These are phyloP conservation scores for Synergus laeviventris DNA, from an alignment of 2,888 invertebrate species.

Conservation along the genomic window DNA sequence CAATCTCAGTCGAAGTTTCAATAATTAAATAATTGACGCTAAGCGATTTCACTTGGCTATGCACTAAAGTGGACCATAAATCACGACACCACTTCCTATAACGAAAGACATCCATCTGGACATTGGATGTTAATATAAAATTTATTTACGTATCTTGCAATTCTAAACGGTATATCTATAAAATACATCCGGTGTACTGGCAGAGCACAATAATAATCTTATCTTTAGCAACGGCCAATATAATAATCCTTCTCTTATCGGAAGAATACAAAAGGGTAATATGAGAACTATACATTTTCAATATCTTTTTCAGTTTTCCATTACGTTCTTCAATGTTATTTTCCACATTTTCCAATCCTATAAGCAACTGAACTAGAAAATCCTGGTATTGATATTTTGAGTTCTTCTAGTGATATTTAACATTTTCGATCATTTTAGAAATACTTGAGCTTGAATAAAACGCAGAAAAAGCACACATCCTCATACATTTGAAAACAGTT, in stretches of 20 bases:
- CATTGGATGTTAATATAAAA: no score
- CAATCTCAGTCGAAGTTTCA: slow-evolving; percentile 40
- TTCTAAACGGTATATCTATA: no score
- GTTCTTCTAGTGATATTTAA: no score
- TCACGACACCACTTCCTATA: neutral
- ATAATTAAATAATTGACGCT: slow-evolving; percentile 52
- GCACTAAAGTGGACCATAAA: neutral
- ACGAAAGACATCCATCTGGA: no score
- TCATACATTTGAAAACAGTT: neutral
- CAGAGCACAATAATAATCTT: no score
- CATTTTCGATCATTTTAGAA: neutral
- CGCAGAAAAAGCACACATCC: neutral
- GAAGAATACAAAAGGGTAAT: no score
- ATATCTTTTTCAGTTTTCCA: neutral
- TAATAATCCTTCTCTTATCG: no score
- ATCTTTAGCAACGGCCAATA: no score
- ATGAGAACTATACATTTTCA: no score
- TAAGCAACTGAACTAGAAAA: neutral
- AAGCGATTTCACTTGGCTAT: slow-evolving; percentile 7
- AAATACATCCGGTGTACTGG: no score
- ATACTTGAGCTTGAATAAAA: neutral
- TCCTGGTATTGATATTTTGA: neutral
- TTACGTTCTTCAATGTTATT: neutral
- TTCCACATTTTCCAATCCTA: neutral
- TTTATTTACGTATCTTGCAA: no score